These are phyloP conservation scores for Sinosuthora webbiana DNA, from an alignment of 2,113 vertebrate genomes.

Conservation along the genomic window DNA sequence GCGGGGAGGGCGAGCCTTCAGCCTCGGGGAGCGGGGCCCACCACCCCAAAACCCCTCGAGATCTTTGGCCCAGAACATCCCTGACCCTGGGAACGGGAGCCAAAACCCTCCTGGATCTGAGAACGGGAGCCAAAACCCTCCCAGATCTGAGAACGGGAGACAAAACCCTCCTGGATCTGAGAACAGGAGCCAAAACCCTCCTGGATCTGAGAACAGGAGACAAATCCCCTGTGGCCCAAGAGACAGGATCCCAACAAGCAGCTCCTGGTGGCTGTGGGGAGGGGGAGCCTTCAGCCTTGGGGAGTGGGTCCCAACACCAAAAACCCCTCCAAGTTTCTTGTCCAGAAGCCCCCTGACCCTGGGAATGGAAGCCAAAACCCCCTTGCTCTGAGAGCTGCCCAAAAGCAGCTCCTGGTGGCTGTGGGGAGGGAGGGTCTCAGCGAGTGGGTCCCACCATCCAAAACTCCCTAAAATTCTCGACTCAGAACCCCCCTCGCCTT, in stretches of 20 bases:
- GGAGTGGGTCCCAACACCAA: no score
- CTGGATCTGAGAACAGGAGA: fast-evolving
- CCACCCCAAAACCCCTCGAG: neutral
- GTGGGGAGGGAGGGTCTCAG: no score
- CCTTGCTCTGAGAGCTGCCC: neutral
- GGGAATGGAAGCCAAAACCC: neutral
- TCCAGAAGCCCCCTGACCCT: fast-evolving
- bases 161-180: neutral
- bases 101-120: neutral
- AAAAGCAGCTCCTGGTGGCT: neutral
- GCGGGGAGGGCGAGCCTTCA: neutral
- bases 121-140: neutral
- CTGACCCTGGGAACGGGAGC: fast-evolving
- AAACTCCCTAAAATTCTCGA: fast-evolving
- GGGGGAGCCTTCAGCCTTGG: no score
- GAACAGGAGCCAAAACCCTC: neutral
- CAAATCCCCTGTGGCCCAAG: neutral
- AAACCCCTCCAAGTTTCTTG: no score
- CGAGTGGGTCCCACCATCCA: neutral
- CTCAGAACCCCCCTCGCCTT: fast-evolving
- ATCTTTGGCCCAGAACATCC: no score
- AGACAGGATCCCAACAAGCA: no score
- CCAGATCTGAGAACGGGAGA: fast-evolving
- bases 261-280: no score
- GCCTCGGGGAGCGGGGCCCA: neutral